Evolutionary conservation across 2,797 vertebrate genomes (phyloP), one percentile per base, ranked within the genome.

Genomic region (Rhincodon typus): DNA sequence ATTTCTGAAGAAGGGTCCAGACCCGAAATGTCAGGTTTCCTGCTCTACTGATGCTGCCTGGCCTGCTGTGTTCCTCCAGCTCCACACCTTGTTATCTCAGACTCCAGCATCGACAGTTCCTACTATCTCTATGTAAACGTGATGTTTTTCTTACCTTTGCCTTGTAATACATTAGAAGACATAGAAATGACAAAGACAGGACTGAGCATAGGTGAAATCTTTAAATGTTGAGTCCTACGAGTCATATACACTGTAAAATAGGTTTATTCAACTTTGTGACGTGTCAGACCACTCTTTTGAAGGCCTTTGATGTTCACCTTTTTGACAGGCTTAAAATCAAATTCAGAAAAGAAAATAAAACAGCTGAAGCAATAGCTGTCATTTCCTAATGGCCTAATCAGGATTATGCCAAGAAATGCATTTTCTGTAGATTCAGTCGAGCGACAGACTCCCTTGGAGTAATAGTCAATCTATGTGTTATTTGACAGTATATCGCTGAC

Each of bases 321-420:
- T 95, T 95, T n/a, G 38, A 95, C 94, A 95, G 27, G 69, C 70
- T 95, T 77, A 74, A 95, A 77, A 72, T 94, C 38, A 25, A 95
- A 95, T 77, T 74, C 70, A 57, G 42, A 77, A 77, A n/a, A n/a
- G 94, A 95, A 95, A 72, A 94, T 34, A 77, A 25, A 72, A 74
- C 30, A 30, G 46, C 50, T 17, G 94, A 91, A 53, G 25, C 69
- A 53, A 77, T 34, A 57, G 70, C 94, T 72, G 42, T 50, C 25
- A 95, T 30, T 95, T 95, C 70, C 94, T 77, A 53, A 95, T 53
- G 42, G 94, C 70, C 94, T 95, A 19, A 95, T 95, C 94, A 74
- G 46, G 30, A 53, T 70, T 50, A 34, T 95, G 69, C 27, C 70
- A 74, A 50, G 30, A 53, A 77, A 77, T 74, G 70, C 42, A 53